Conservation (phyloP, 37 sponge, comb jelly and placozoan genomes). For the Aplysina aerophoba region DNA sequence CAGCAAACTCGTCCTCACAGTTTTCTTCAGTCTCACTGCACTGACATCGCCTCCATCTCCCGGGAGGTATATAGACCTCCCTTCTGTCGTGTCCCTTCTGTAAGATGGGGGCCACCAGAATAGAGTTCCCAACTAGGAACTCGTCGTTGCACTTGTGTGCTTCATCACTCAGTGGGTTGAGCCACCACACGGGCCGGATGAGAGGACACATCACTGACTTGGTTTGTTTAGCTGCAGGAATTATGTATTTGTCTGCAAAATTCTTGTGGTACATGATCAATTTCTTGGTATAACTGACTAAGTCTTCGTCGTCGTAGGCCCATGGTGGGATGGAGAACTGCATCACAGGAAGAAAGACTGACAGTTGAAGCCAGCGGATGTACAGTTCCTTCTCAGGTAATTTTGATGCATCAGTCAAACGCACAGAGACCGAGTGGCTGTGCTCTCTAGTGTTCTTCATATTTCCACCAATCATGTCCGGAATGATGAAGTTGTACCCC, state of each 20-base stretch:
- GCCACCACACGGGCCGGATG: conserved; percentile 94
- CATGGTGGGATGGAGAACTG: conserved; percentile 85
- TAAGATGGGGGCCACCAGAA: conserved; percentile 78
- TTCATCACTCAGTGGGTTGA: conserved; percentile 37
- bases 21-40: not conserved
- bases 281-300: conserved; percentile 26
- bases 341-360: conserved; percentile 81
- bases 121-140: conserved; percentile 80
- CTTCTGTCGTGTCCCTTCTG: not conserved
- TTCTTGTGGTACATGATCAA: conserved; percentile 45
- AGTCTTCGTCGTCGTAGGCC: conserved; percentile 9
- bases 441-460: not conserved
- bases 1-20: too few relatives aligned
- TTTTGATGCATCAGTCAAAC: too few relatives aligned
- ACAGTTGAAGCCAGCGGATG: conserved; percentile 81
- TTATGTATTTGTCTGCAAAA: conserved; percentile 25
- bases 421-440: not conserved
- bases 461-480: conserved; percentile 79
- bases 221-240: conserved; percentile 29
- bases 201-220: conserved; percentile 57
- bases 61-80: conserved; percentile 61
- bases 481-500: conserved; percentile 84
- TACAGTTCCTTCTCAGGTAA: conserved; percentile 66
- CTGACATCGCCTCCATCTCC: conserved; percentile 28
- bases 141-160: conserved; percentile 59